A percentile compares a stretch with the other conserved stretches of the same genome.
These are phyloP conservation scores for Actinostola sp. DNA, from an alignment of 92 coral and sea anemone species.

Conservation along the genomic window DNA sequence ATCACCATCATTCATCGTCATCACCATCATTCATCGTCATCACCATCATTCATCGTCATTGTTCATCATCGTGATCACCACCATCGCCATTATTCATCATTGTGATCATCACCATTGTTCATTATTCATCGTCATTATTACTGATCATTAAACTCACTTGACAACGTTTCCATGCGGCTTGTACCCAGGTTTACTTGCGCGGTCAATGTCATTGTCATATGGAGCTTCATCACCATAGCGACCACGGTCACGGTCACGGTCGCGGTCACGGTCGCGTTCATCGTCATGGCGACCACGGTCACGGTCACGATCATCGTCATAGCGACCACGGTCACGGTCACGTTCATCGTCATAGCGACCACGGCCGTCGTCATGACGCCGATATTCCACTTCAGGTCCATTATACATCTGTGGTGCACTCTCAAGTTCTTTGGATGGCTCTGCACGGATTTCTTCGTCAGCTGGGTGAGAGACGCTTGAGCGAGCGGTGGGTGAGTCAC, in stretches of 20 bases:
- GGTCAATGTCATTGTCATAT: slow-evolving; percentile 70
- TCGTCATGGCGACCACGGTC: slow-evolving; percentile 40
- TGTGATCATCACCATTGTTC: not conserved
- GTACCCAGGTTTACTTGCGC: slow-evolving; percentile 84
- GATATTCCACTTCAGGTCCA: slow-evolving; percentile 66
- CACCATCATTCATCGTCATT: too few relatives aligned
- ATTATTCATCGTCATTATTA: not conserved
- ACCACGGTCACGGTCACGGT: slow-evolving; percentile 36
- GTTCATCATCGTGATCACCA: not conserved
- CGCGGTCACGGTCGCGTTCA: not conserved
- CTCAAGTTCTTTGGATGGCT: slow-evolving; percentile 47
- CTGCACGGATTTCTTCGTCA: slow-evolving; percentile 68
- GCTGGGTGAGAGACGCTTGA: slow-evolving; percentile 75
- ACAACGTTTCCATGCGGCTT: slow-evolving; percentile 79
- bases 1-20: too few relatives aligned
- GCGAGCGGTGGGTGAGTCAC: slow-evolving; percentile 83
- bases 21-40: not conserved
- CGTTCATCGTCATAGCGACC: slow-evolving; percentile 43
- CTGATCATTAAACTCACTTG: slow-evolving; percentile 44
- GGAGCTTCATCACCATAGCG: slow-evolving; percentile 62
- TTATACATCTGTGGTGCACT: slow-evolving; percentile 49
- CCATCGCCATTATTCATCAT: not conserved
- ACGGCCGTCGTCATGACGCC: slow-evolving; percentile 32
- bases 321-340: slow-evolving; percentile 30
- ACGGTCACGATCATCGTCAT: slow-evolving; percentile 31